Percentiles rank a stretch among this genome's conserved stretches.
Evolutionary conservation across 2,797 vertebrate species (phyloP).

Genomic region (Xiphophorus birchmanni): DNA sequence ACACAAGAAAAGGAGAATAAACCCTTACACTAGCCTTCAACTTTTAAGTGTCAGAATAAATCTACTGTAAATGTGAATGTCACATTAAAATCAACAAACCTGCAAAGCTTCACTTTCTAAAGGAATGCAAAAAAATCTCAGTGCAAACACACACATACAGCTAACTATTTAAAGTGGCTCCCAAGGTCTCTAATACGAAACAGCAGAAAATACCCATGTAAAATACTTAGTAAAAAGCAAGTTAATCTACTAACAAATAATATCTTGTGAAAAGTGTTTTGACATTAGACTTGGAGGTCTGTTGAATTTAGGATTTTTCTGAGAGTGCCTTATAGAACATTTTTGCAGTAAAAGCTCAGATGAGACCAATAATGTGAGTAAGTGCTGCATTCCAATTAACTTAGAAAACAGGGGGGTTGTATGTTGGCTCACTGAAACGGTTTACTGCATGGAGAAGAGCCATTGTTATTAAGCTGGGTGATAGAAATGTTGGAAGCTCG

Average conservation of each 20-base stretch:
- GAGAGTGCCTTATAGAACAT: background rate
- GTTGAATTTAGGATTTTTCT: constrained; percentile 10
- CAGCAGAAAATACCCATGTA: background rate
- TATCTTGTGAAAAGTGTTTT: background rate
- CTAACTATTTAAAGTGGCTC: background rate
- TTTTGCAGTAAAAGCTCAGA: constrained; percentile 15
- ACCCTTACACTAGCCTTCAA: constrained; percentile 5
- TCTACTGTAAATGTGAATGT: constrained; percentile 20
- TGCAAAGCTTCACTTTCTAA: constrained; percentile 13
- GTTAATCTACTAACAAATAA: background rate
- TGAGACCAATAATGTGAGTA: constrained; percentile 33
- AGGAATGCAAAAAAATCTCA: background rate
- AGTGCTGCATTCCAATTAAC: constrained; percentile 27
- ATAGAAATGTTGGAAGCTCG: constrained; percentile 13
- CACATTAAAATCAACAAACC: constrained; percentile 8
- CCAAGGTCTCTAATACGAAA: background rate
- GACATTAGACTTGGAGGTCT: background rate
- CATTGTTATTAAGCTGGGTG: constrained; percentile 27
- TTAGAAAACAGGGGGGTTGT: constrained; percentile 11
- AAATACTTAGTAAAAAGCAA: background rate
- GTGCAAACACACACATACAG: background rate
- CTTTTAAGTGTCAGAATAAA: constrained; percentile 19
- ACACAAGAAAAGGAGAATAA: constrained; percentile 10
- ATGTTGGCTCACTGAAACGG: constrained; percentile 18
- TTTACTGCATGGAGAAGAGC: constrained; percentile 10